A percentile compares a stretch with the other conserved stretches of the same genome.
These are phyloP conservation scores for Callocephalon fimbriatum DNA, from an alignment of 2,113 vertebrate species.

Conservation along the genomic window DNA sequence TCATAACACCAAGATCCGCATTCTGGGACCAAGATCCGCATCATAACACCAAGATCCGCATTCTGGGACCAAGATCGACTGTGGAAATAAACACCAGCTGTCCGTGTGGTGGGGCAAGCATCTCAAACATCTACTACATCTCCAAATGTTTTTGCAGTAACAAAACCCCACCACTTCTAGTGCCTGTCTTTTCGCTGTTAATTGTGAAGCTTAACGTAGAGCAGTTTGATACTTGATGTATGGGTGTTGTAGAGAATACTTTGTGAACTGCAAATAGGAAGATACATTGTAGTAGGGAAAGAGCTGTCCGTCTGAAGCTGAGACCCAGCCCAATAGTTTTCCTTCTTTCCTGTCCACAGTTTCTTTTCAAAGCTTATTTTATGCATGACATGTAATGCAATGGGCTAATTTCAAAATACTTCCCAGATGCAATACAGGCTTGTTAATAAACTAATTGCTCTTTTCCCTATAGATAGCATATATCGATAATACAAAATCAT, in stretches of 20 bases:
- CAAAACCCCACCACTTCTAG: background rate
- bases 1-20: too few relatives aligned
- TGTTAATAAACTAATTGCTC: background rate
- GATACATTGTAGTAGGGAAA: background rate
- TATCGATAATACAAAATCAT: background rate
- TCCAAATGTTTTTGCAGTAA: background rate
- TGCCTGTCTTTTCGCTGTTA: background rate
- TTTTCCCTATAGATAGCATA: background rate
- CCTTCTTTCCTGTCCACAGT: background rate
- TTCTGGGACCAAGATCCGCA: too few relatives aligned
- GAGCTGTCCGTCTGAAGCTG: background rate
- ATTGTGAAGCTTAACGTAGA: background rate
- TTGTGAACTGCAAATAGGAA: background rate
- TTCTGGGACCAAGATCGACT: too few relatives aligned
- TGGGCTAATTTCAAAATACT: background rate
- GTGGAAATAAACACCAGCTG: background rate
- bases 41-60: too few relatives aligned
- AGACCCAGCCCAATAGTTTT: background rate
- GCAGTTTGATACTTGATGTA: background rate
- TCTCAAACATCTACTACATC: background rate
- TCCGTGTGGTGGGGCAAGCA: conserved; percentile 39
- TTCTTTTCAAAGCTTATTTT: background rate
- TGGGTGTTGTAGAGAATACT: background rate
- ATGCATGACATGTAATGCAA: background rate
- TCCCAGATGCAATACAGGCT: background rate